phyloP scores from a whole-genome alignment of 1,140 invertebrate species.

The Meloidogyne hapla region DNA sequence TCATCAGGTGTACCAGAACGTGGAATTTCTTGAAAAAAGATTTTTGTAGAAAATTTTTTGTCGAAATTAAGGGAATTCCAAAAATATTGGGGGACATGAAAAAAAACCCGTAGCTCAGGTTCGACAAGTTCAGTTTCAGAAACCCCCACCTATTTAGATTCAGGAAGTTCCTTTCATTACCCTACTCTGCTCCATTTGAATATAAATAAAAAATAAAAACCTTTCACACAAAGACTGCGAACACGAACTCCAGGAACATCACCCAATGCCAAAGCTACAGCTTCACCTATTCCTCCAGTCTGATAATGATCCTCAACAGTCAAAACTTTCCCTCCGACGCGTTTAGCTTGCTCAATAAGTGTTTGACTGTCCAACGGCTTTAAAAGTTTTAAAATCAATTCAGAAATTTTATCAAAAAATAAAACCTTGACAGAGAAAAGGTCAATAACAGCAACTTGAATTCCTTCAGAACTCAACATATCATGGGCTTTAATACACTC shows the following conservation, averaged over 20 bases:
- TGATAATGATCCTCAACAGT: slow-evolving; percentile 97
- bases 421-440: slow-evolving; percentile 71
- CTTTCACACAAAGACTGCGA: slow-evolving; percentile 78
- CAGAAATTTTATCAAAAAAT: not conserved
- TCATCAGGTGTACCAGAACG: slow-evolving; percentile 83
- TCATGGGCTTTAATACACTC: slow-evolving; percentile 84
- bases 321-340: slow-evolving; percentile 78
- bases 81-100: too few relatives aligned
- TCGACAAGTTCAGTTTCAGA: too few relatives aligned
- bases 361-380: slow-evolving; percentile 78
- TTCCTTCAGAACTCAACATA: slow-evolving; percentile 72
- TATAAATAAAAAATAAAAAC: not conserved
- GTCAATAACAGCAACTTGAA: slow-evolving; percentile 57
- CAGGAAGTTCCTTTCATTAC: too few relatives aligned
- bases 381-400: not conserved
- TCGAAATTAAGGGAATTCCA: too few relatives aligned
- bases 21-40: slow-evolving; percentile 71
- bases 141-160: too few relatives aligned
- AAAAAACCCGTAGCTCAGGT: too few relatives aligned
- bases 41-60: not conserved
- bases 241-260: slow-evolving; percentile 74
- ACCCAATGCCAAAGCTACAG: slow-evolving; percentile 79
- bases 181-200: not conserved
- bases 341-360: slow-evolving; percentile 77
- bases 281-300: slow-evolving; percentile 90